phyloP scores from a whole-genome alignment of 2,888 invertebrate genomes.

The Anticlea derivata region DNA sequence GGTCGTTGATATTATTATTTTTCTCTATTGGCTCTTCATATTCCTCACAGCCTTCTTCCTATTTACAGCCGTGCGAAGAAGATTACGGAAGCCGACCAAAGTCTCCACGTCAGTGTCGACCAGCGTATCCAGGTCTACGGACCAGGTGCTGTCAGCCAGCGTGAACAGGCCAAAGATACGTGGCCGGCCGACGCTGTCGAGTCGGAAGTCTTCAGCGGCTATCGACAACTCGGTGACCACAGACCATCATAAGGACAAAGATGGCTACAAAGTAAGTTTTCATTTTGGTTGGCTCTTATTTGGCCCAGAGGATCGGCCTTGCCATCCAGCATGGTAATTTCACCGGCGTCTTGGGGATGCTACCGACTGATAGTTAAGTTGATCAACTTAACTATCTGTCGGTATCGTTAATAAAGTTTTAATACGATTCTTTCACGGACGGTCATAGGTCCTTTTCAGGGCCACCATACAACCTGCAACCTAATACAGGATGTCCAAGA shows the following conservation, averaged over 20 bases:
- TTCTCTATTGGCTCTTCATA: no score
- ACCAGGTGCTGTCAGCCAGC: conserved; percentile 74
- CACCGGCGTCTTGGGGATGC: no score
- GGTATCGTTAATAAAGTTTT: no score
- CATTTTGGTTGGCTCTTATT: neutral
- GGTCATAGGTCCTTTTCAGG: no score
- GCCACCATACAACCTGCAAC: no score
- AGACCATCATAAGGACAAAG: conserved; percentile 86
- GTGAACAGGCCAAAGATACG: conserved; percentile 88
- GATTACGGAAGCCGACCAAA: conserved; percentile 87
- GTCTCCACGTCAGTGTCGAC: conserved; percentile 83
- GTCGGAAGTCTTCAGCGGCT: conserved; percentile 80
- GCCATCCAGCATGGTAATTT: no score
- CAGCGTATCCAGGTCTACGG: conserved; percentile 86
- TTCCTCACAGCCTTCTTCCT: conserved; percentile 20
- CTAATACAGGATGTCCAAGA: no score
- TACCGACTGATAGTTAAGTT: no score
- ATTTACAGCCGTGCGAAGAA: conserved; percentile 85
- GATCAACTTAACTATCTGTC: no score
- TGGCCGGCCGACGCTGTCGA: conserved; percentile 83
- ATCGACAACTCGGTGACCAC: conserved; percentile 82
- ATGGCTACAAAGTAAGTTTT: conserved; percentile 86
- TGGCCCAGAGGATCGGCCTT: no score
- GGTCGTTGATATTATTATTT: no score
- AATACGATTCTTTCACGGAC: no score